Base-by-base conservation (phyloP, 2,113 vertebrate genomes). In the Ageneiosus marmoratus region DNA sequence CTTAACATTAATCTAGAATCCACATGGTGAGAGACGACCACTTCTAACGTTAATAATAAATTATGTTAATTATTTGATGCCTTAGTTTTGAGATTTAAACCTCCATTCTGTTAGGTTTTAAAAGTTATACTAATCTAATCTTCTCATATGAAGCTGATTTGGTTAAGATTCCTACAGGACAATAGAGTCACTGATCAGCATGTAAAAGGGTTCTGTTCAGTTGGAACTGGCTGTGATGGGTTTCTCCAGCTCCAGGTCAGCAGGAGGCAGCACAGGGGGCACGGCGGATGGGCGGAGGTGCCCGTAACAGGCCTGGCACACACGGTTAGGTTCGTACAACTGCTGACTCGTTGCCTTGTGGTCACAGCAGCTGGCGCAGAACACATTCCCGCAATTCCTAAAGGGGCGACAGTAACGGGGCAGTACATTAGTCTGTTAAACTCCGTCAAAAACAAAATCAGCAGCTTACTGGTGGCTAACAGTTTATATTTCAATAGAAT, bases 331-430 rank as follows among this genome's bases (percentile, higher is more conserved):
- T 89, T 99, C 96, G 4, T 97, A 98, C 87, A 98, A 94, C 93
- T 98, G 97, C 93, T 99, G 97, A 87, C 95, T 98, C 80, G 97
- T 96, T 91, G 97, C 96, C 95, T 99, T 99, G 96, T 99, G 98
- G 91, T 98, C 97, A 82, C 98, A 99, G 88, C 98, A 99, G 88
- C 95, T 99, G 94, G 96, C 95, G 85, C 98, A 99, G 93, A 99
- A 99, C 81, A 99, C 97, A 0, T 99, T 99, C 86, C 98, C 98
- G 80, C 98, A 99, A 91, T 98, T 99, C 97, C 98, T 99, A 92
- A 48, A 82, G 73, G 73, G 76, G 72, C 10, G 63, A 84, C 67
- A 88, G 65, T n/a, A 74, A 81, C 41, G 87, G 63, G 81, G 77
- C 8, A 53, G 69, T 32, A 44, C 7, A 11, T 74, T 48, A 82